Percentiles rank a stretch among this genome's conserved stretches.
Evolutionary conservation across 2,888 invertebrate genomes (phyloP).

Genomic region (Meiosimyza platycephala): DNA sequence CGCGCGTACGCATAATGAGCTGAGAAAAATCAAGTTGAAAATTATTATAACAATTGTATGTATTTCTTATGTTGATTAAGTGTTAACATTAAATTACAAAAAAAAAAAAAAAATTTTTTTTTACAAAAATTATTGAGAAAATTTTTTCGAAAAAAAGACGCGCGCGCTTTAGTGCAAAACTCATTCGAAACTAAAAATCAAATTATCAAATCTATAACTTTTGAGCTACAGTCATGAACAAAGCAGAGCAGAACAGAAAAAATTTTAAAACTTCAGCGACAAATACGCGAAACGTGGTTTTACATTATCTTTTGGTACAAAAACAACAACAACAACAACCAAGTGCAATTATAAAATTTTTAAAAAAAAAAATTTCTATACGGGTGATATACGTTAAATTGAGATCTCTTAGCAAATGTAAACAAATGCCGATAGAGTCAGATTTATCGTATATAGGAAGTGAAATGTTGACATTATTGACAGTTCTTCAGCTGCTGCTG

Average conservation of each 20-base stretch:
- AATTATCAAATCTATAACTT: slow-evolving; percentile 8
- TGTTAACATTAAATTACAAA: slow-evolving; percentile 23
- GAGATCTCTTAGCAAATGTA: background rate
- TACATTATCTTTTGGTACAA: slow-evolving; percentile 11
- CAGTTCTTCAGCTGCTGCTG: background rate
- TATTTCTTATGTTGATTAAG: background rate
- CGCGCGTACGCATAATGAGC: slow-evolving; percentile 60
- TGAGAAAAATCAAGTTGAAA: background rate
- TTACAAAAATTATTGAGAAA: background rate
- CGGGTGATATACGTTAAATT: no score
- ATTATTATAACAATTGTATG: background rate
- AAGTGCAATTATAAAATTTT: background rate
- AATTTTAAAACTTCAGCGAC: slow-evolving; percentile 12
- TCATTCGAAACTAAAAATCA: slow-evolving; percentile 32
- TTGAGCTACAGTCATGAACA: background rate
- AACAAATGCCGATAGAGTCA: slow-evolving; percentile 1
- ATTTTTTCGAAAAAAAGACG: background rate
- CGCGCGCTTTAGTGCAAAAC: slow-evolving; percentile 39
- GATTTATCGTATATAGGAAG: slow-evolving; percentile 22
- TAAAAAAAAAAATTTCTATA: background rate
- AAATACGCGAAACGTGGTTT: slow-evolving; percentile 22
- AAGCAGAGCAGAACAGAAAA: slow-evolving; percentile 6
- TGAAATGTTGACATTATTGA: background rate
- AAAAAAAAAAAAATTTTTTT: background rate
- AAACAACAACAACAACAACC: background rate